Evolutionary conservation across 2,113 vertebrate species (phyloP), one percentile per base, ranked within the genome.

Genomic region (Trinectes maculatus): DNA sequence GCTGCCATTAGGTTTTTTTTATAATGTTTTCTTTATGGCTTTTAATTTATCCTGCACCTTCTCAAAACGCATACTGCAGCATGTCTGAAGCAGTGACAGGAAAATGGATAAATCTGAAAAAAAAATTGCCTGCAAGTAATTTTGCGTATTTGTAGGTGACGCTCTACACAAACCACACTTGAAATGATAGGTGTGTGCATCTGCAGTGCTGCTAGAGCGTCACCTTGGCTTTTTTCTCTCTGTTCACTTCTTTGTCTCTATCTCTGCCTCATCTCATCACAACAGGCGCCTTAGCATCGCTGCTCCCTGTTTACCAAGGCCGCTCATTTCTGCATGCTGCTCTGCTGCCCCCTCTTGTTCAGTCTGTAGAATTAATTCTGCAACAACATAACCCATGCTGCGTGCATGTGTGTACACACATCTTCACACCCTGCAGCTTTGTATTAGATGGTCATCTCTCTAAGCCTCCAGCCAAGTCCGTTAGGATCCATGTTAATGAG

Each of bases 331-430:
- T 86, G 22, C 37, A 16, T 67, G 82, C 28, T 52, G 51, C 82
- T 90, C 58, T 91, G 57, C 91, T 90, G 85, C 89, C 92, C 83
- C 71, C 90, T 25, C 46, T 29, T 87, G 90, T 54, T 63, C 25
- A 8, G 12, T 56, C 16, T 63, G 36, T 34, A 74, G 39, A 77
- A 42, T 69, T 56, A 18, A 18, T 51, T 12, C 36, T 11, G 16
- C 21, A 33, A 24, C 21, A 26, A 21, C 24, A 55, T 6, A 15
- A 7, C 12, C 26, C 43, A 34, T 21, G 25, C 1, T 19, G 8
- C 21, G 8, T 33, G 18, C 18, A 15, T 66, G 19, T 48, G 37
- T 62, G 8, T 52, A n/a, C n/a, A n/a, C n/a, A 34, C 3, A 1
- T 57, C 28, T 49, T 4, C 16, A 48, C 33, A 36, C 44, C 43